Evolutionary conservation across 2,797 vertebrate species (phyloP).

Genomic region (Harpagifer antarcticus): DNA sequence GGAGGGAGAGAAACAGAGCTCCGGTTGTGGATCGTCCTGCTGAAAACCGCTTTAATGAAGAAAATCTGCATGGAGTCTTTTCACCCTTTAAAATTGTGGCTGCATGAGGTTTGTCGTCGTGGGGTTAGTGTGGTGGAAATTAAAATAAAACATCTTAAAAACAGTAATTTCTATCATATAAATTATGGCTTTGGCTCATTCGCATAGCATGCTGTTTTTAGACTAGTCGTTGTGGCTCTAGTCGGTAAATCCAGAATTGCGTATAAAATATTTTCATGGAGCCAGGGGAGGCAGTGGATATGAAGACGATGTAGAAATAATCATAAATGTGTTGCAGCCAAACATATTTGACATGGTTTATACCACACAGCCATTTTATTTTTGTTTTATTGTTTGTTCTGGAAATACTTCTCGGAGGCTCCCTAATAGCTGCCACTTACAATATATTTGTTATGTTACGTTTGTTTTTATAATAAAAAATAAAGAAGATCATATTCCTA

Average conservation of each 20-base stretch:
- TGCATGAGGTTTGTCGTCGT: slow-evolving; percentile 73
- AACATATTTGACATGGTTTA: neutral
- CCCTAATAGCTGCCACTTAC: slow-evolving; percentile 1
- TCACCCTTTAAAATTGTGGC: slow-evolving; percentile 69
- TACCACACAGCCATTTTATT: neutral
- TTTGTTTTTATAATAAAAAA: slow-evolving; percentile 29
- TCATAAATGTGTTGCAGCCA: slow-evolving; percentile 10
- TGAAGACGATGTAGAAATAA: slow-evolving; percentile 16
- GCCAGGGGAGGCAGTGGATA: neutral
- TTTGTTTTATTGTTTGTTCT: neutral
- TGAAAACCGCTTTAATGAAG: slow-evolving; percentile 67
- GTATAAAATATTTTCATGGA: slow-evolving; percentile 35
- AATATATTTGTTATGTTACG: slow-evolving; percentile 1
- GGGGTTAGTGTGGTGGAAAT: slow-evolving; percentile 35
- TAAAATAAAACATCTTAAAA: neutral
- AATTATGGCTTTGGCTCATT: slow-evolving; percentile 13
- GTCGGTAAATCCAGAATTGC: slow-evolving; percentile 36
- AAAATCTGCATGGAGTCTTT: slow-evolving; percentile 61
- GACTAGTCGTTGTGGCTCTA: slow-evolving; percentile 30
- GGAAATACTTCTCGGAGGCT: neutral
- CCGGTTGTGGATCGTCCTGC: slow-evolving; percentile 57
- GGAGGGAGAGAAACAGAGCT: slow-evolving; percentile 21
- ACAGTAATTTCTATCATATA: slow-evolving; percentile 38
- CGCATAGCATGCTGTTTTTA: slow-evolving; percentile 33
- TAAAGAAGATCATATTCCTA: slow-evolving; percentile 18